phyloP scores from a whole-genome alignment of 2,113 vertebrate genomes.

The Telmatochromis sp. region DNA sequence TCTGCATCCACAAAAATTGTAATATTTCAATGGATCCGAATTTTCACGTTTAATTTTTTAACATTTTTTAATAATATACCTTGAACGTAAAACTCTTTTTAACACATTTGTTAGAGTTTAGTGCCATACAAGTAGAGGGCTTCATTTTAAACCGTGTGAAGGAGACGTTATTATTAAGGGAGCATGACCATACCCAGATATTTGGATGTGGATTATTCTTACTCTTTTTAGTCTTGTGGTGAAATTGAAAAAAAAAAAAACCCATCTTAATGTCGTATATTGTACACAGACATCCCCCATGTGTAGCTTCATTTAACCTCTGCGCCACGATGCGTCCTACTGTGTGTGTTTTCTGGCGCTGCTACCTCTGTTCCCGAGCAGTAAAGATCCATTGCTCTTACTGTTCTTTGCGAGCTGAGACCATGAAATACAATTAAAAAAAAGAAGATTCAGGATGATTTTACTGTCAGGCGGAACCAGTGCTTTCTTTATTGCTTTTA shows the following conservation, averaged over 20 bases:
- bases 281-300: not conserved
- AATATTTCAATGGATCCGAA: conserved; percentile 12
- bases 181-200: conserved; percentile 14
- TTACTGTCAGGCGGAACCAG: not conserved
- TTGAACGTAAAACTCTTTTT: not conserved
- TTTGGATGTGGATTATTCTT: conserved; percentile 20
- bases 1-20: not conserved
- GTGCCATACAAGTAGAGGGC: not conserved
- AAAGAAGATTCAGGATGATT: conserved; percentile 3
- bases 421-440: conserved; percentile 37
- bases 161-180: not conserved
- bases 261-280: not conserved
- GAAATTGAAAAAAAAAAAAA: not conserved
- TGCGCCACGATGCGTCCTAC: conserved; percentile 7
- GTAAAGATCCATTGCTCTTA: conserved; percentile 32
- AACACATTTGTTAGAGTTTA: conserved; percentile 7
- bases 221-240: conserved; percentile 8
- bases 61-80: not conserved
- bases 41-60: not conserved
- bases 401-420: conserved; percentile 52
- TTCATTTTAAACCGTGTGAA: not conserved
- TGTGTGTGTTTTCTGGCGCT: conserved; percentile 39
- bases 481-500: not conserved
- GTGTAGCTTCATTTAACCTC: not conserved
- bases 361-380: conserved; percentile 24